Evolutionary conservation across 2,113 vertebrate genomes (phyloP).

Genomic region (Apeltes quadracus): DNA sequence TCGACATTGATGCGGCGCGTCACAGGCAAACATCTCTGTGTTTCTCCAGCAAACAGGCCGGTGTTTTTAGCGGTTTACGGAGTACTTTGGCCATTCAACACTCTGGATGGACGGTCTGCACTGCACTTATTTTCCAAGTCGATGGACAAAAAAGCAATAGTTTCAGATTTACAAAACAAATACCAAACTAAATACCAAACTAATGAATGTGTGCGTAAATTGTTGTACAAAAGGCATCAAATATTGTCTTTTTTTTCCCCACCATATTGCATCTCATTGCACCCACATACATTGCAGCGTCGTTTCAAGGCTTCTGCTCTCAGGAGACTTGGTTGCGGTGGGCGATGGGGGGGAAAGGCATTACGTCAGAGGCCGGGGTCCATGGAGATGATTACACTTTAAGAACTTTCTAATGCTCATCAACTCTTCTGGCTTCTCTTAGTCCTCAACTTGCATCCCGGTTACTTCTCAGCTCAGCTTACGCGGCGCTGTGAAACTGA

Average conservation of each 20-base stretch:
- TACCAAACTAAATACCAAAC: too few relatives aligned
- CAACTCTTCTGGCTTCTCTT: slow-evolving; percentile 85
- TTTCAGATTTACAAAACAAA: slow-evolving; percentile 38
- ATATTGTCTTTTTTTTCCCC: slow-evolving; percentile 9
- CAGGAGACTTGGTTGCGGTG: slow-evolving; percentile 41
- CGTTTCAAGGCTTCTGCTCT: slow-evolving; percentile 35
- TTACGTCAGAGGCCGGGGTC: slow-evolving; percentile 79
- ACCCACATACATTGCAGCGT: slow-evolving; percentile 18
- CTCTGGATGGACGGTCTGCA: slow-evolving; percentile 11
- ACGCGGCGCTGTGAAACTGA: background rate
- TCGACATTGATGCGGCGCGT: slow-evolving; percentile 17
- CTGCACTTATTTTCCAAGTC: slow-evolving; percentile 37
- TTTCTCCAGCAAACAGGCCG: slow-evolving; percentile 2
- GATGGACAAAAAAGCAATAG: slow-evolving; percentile 44
- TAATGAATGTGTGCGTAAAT: background rate
- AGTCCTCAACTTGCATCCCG: slow-evolving; percentile 62
- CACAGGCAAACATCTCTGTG: slow-evolving; percentile 30
- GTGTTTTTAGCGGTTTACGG: slow-evolving; percentile 45
- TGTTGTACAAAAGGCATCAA: slow-evolving; percentile 4
- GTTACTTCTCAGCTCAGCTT: slow-evolving; percentile 70
- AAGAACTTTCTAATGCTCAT: slow-evolving; percentile 85
- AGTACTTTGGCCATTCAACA: slow-evolving; percentile 47
- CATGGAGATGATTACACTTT: slow-evolving; percentile 79
- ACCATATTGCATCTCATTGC: background rate
- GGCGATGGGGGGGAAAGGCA: slow-evolving; percentile 58